Conservation (phyloP, 2,888 invertebrate genomes). For the Lagria hirta region DNA sequence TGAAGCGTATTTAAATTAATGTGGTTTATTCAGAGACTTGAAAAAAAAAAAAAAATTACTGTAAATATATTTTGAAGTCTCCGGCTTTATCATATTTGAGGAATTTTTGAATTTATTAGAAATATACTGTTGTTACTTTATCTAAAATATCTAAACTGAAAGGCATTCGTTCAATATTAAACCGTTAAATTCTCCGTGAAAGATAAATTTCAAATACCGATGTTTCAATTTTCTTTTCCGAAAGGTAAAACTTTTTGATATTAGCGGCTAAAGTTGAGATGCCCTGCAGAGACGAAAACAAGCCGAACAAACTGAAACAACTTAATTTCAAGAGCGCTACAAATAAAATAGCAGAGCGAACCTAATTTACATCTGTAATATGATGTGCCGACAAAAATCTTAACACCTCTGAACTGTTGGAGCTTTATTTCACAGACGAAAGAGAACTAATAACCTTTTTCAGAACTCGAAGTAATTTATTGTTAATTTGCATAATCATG, state of each 20-base stretch:
- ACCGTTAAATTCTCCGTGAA: too few relatives aligned
- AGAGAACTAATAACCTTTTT: too few relatives aligned
- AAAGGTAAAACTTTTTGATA: slow-evolving; percentile 12
- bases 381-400: slow-evolving; percentile 18
- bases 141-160: too few relatives aligned
- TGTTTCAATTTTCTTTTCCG: slow-evolving; percentile 27
- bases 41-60: too few relatives aligned
- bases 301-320: slow-evolving; percentile 23
- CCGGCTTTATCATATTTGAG: too few relatives aligned
- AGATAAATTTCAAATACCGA: not conserved
- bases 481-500: slow-evolving; percentile 21
- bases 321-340: slow-evolving; percentile 19
- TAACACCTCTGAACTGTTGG: slow-evolving; percentile 12
- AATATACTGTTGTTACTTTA: too few relatives aligned
- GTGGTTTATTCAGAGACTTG: too few relatives aligned
- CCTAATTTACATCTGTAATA: slow-evolving; percentile 25
- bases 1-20: too few relatives aligned
- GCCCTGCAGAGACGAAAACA: slow-evolving; percentile 22
- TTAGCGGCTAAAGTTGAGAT: slow-evolving; percentile 17
- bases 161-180: too few relatives aligned
- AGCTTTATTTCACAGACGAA: too few relatives aligned
- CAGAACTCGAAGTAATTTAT: slow-evolving; percentile 19
- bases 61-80: too few relatives aligned
- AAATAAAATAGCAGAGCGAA: slow-evolving; percentile 19
- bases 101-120: too few relatives aligned